phyloP scores from a whole-genome alignment of 2,888 invertebrate genomes.

The Agonopterix alstromeriana region DNA sequence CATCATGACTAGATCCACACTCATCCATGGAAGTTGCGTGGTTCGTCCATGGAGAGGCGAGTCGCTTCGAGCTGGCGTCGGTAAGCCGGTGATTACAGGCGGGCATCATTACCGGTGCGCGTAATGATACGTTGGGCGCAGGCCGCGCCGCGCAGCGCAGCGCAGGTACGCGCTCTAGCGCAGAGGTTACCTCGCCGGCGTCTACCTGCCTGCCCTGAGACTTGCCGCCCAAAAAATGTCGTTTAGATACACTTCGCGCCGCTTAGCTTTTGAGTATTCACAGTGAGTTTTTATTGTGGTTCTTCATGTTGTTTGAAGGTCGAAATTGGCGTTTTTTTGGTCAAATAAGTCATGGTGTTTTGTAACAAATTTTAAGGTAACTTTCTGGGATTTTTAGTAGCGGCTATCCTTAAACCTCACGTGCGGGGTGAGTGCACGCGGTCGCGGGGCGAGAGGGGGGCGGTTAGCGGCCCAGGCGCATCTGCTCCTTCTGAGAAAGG shows the following conservation, averaged over 20 bases:
- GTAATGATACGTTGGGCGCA: slow-evolving; percentile 59
- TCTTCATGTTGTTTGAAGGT: slow-evolving; percentile 32
- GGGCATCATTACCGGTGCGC: slow-evolving; percentile 55
- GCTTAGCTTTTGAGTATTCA: slow-evolving; percentile 46
- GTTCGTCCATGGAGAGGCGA: slow-evolving; percentile 44
- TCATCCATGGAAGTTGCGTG: slow-evolving; percentile 83
- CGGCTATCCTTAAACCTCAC: slow-evolving; percentile 21
- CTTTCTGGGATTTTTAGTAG: slow-evolving; percentile 1
- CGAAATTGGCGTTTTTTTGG: slow-evolving; percentile 36
- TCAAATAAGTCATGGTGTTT: slow-evolving; percentile 21
- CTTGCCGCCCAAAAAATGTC: slow-evolving; percentile 47
- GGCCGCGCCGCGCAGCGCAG: slow-evolving; percentile 26
- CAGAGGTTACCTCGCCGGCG: slow-evolving; percentile 35
- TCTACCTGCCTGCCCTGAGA: slow-evolving; percentile 47
- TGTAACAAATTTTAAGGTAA: slow-evolving; percentile 6
- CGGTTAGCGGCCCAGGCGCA: slow-evolving; percentile 52
- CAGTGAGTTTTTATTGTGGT: slow-evolving; percentile 55
- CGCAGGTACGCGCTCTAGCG: slow-evolving; percentile 48
- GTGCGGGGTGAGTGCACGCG: slow-evolving; percentile 32
- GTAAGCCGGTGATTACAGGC: slow-evolving; percentile 45
- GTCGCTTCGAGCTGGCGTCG: slow-evolving; percentile 21
- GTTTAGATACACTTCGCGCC: slow-evolving; percentile 53
- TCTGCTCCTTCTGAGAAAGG: slow-evolving; percentile 74
- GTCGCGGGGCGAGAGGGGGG: slow-evolving; percentile 27
- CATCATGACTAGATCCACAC: slow-evolving; percentile 88